Percentiles rank a stretch among this genome's conserved stretches.
These are phyloP conservation scores for Antechinus flavipes DNA, from an alignment of 2,113 vertebrate species.

Conservation along the genomic window DNA sequence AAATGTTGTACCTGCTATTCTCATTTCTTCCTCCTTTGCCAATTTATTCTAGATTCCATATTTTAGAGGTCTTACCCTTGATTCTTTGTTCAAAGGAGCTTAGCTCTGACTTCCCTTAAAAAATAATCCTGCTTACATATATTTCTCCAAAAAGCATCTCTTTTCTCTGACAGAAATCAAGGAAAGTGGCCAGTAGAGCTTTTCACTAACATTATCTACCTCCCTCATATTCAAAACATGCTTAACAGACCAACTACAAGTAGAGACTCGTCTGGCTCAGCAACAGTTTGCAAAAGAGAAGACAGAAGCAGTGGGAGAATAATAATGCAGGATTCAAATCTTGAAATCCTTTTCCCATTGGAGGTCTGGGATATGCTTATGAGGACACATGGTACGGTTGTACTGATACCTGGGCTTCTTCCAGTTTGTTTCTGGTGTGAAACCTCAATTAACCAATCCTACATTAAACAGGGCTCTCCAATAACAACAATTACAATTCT, in stretches of 20 bases:
- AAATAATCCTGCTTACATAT: not conserved
- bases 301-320: not conserved
- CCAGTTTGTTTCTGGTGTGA: not conserved
- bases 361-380: not conserved
- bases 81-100: constrained; percentile 1
- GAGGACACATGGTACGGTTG: not conserved
- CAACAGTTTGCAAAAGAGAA: not conserved
- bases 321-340: not conserved
- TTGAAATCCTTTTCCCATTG: not conserved
- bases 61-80: not conserved
- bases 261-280: not conserved
- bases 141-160: not conserved
- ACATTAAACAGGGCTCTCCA: not conserved
- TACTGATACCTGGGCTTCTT: not conserved
- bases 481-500: not conserved
- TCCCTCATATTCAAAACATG: not conserved
- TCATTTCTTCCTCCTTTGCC: not conserved
- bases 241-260: not conserved
- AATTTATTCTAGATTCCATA: not conserved
- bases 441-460: not conserved
- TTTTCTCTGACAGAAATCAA: not conserved
- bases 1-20: not conserved
- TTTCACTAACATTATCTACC: not conserved
- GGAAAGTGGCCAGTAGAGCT: not conserved
- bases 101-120: not conserved